Conservation (phyloP, 2,888 invertebrate genomes). For the Camponotus fellah region DNA sequence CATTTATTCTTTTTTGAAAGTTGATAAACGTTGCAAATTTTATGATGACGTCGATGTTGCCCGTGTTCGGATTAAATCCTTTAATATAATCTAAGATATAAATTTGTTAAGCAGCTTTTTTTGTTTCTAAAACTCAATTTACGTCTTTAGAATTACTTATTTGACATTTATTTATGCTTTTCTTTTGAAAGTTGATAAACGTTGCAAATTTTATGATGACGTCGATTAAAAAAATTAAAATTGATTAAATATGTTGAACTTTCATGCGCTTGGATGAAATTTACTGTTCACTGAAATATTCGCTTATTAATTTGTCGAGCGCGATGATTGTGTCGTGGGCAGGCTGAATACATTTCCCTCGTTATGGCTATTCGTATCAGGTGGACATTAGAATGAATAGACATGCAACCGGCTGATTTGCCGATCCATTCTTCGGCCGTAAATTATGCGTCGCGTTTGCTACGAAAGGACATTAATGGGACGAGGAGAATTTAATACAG, state of each 20-base stretch:
- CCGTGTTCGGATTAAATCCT: too few species aligned
- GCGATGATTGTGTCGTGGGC: slow-evolving; percentile 28
- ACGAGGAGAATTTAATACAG: slow-evolving; percentile 75
- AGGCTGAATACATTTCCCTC: slow-evolving; percentile 43
- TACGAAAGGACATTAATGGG: slow-evolving; percentile 74
- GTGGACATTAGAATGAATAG: slow-evolving; percentile 42
- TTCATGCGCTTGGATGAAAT: slow-evolving; percentile 2
- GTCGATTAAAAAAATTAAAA: background rate
- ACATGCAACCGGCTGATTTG: background rate
- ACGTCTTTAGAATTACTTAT: too few species aligned
- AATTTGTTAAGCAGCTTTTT: too few species aligned
- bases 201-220: background rate
- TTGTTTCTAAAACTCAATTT: too few species aligned
- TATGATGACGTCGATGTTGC: background rate
- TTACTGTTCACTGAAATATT: slow-evolving; percentile 5
- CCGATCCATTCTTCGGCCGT: slow-evolving; percentile 71
- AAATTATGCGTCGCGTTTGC: slow-evolving; percentile 71
- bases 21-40: background rate
- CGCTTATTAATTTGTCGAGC: slow-evolving; percentile 40
- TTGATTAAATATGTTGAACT: background rate
- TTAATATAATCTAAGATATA: too few species aligned
- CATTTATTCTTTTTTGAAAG: background rate
- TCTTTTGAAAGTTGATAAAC: background rate
- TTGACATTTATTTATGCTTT: background rate
- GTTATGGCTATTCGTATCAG: slow-evolving; percentile 35